Evolutionary conservation across 2,113 vertebrate species (phyloP), one percentile per base, ranked within the genome.

Genomic region (Equus quagga): DNA sequence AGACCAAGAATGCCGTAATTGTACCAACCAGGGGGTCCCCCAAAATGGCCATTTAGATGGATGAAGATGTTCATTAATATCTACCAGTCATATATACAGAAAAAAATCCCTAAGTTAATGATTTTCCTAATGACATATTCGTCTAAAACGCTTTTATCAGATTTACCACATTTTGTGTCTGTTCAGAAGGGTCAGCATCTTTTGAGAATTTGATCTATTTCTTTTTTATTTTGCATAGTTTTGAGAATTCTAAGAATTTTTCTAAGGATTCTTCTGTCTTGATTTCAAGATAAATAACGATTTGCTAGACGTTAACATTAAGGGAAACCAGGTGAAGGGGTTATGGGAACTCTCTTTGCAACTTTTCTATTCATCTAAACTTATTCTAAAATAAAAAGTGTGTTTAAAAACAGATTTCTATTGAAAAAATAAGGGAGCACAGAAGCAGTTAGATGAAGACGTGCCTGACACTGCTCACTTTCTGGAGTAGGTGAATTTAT

Each of bases 21-120:
- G 28, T 5, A 9, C 12, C 28, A 5, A 0, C 6, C 1, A 1
- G 41, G 7, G 4, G n/a, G 24, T 8, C 5, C 26, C 2, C 28
- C 7, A 2, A 5, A 17, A 18, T 6, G 70, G 4, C 21, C 10
- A 36, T 7, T 72, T 12, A 41, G 7, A 19, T 10, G 72, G 41
- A 9, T 26, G 46, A 69, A 54, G 13, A 36, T 17, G 19, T 24
- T 28, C 31, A 6, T n/a, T 24, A 64, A 46, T 1, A 51, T 21
- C 44, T 58, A 11, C 8, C 2, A 41, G 33, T 23, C 62, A 24
- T 1, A 3, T 1, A 79, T 4, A 9, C 26, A 89, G 44, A 5
- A 73, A 69, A 46, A 60, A 8, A 49, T 1, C 23, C 24, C 14
- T 33, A 21, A 8, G 58, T 54, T 67, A n/a, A 33, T 31, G 4